Evolutionary conservation across 2,888 invertebrate genomes (phyloP).

Genomic region (Horisme vitalbata): DNA sequence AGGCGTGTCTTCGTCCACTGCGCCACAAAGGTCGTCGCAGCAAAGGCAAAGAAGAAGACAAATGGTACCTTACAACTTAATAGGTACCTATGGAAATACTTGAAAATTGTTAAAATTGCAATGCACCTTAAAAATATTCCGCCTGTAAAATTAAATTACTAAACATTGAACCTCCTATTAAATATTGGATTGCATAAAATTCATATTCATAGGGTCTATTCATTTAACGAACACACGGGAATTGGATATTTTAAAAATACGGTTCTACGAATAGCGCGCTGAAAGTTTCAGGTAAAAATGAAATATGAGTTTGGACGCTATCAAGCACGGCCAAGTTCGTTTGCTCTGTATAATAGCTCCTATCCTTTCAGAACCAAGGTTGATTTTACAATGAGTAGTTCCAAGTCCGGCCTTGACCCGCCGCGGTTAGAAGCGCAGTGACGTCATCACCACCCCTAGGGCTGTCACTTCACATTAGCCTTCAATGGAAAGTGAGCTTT

Average conservation of each 20-base stretch:
- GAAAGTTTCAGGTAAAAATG: slow-evolving; percentile 17
- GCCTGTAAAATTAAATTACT: too few relatives aligned
- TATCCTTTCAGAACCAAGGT: slow-evolving; percentile 1
- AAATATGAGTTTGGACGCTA: slow-evolving; percentile 16
- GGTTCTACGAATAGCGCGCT: slow-evolving; percentile 4
- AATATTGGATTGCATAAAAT: background rate
- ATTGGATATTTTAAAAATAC: slow-evolving; percentile 8
- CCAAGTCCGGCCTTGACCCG: slow-evolving; percentile 43
- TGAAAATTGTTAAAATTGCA: too few relatives aligned
- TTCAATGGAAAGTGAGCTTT: slow-evolving; percentile 10
- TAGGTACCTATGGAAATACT: too few relatives aligned
- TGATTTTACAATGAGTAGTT: slow-evolving; percentile 7
- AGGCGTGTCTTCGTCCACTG: too few relatives aligned
- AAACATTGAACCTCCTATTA: too few relatives aligned
- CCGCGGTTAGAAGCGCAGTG: slow-evolving; percentile 35
- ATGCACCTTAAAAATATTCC: too few relatives aligned
- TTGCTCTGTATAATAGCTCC: slow-evolving; percentile 9
- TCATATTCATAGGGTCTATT: background rate
- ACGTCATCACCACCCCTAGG: slow-evolving; percentile 39
- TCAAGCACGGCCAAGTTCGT: slow-evolving; percentile 1
- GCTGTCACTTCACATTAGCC: slow-evolving; percentile 10
- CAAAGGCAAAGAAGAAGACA: too few relatives aligned
- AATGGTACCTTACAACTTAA: too few relatives aligned
- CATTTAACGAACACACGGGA: slow-evolving; percentile 4
- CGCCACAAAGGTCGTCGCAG: too few relatives aligned